Conservation (phyloP, 92 coral and sea anemone genomes). For the Epizoanthus stellaris region DNA sequence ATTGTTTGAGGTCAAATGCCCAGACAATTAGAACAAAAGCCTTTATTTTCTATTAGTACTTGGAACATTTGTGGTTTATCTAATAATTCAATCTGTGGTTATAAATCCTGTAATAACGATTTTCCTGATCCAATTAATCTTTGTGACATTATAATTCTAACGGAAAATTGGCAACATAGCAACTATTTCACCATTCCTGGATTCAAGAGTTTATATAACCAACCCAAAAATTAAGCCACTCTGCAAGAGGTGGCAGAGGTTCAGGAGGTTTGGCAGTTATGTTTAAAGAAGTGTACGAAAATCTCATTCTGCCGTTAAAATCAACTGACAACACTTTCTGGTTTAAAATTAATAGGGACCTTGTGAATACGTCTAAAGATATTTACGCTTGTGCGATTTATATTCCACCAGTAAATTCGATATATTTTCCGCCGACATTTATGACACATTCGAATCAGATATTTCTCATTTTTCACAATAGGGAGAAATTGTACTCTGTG, state of each 20-base stretch:
- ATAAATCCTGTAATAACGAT: constrained; percentile 16
- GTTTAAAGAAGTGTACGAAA: not conserved
- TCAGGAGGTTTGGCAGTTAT: constrained; percentile 8
- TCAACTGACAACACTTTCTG: not conserved
- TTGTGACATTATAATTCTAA: constrained; percentile 23
- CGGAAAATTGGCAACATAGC: constrained; percentile 19
- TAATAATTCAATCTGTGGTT: constrained; percentile 12
- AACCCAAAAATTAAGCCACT: not conserved
- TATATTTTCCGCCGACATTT: not conserved
- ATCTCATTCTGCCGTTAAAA: constrained; percentile 3
- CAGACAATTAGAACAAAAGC: not conserved
- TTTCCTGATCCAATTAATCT: constrained; percentile 2
- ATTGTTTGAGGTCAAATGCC: not conserved
- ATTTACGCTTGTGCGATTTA: constrained; percentile 1
- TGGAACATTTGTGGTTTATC: constrained; percentile 18
- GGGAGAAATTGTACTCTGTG: too few relatives aligned
- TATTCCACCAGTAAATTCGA: constrained; percentile 1
- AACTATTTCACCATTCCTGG: constrained; percentile 24
- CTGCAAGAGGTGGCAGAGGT: constrained; percentile 17
- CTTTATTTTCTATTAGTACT: constrained; percentile 19
- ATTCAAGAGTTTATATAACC: constrained; percentile 14
- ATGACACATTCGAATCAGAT: too few relatives aligned
- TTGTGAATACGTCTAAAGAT: not conserved
- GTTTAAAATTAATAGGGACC: constrained; percentile 26
- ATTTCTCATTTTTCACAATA: too few relatives aligned